phyloP scores from a whole-genome alignment of 1,140 invertebrate species.

The Marisa cornuarietis region DNA sequence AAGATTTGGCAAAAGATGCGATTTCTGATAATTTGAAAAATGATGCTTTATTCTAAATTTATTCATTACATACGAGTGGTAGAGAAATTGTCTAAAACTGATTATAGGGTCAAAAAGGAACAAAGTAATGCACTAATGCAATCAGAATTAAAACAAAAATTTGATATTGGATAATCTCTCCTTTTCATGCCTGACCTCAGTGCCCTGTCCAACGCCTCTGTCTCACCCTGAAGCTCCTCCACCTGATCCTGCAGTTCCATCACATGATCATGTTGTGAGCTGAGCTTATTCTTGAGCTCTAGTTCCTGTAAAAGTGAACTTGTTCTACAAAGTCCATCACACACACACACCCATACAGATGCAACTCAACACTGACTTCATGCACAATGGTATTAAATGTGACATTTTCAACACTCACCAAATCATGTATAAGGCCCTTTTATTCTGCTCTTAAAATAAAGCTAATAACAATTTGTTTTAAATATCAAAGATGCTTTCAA shows the following conservation, averaged over 20 bases:
- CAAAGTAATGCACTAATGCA: background rate
- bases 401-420: background rate
- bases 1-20: background rate
- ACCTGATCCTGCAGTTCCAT: slow-evolving; percentile 54
- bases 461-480: background rate
- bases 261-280: slow-evolving; percentile 37
- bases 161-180: too few relatives aligned
- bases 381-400: background rate
- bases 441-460: background rate
- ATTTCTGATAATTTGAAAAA: background rate
- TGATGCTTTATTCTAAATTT: too few relatives aligned
- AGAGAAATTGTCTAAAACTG: too few relatives aligned
- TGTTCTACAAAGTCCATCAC: background rate
- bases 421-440: too few relatives aligned
- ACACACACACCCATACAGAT: background rate
- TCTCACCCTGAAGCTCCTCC: slow-evolving; percentile 48
- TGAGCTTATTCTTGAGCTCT: slow-evolving; percentile 43
- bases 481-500: background rate
- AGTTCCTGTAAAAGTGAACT: slow-evolving; percentile 27
- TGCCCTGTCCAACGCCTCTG: slow-evolving; percentile 51
- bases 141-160: background rate
- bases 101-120: too few relatives aligned
- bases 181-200: slow-evolving; percentile 36
- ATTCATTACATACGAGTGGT: too few relatives aligned
- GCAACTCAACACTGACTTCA: background rate